Percentiles rank a stretch among this genome's conserved stretches.
These are phyloP conservation scores for Agrilus biguttatus DNA, from an alignment of 2,888 invertebrate genomes.

Conservation along the genomic window DNA sequence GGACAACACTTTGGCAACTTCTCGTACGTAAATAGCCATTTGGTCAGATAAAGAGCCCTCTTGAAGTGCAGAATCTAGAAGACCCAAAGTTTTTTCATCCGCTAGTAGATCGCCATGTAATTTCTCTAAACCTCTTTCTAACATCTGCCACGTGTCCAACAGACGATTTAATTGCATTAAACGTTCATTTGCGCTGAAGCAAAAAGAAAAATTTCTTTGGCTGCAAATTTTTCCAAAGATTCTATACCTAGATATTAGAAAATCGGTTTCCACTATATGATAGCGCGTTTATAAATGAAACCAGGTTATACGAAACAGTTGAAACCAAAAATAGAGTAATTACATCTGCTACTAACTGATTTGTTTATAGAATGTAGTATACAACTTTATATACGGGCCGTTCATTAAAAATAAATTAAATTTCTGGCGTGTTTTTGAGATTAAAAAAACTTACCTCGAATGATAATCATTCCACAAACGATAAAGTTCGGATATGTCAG, in stretches of 20 bases:
- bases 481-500: conserved; percentile 50
- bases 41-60: conserved; percentile 31
- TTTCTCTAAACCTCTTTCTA: conserved; percentile 61
- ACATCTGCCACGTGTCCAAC: conserved; percentile 58
- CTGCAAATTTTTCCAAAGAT: too few relatives aligned
- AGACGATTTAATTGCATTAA: conserved; percentile 57
- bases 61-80: conserved; percentile 34
- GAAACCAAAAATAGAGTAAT: too few relatives aligned
- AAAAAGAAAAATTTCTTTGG: conserved; percentile 3
- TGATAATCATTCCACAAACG: conserved; percentile 56
- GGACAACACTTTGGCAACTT: conserved; percentile 42
- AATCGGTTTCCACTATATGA: too few relatives aligned
- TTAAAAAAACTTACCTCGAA: conserved; percentile 40
- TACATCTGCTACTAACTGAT: too few relatives aligned
- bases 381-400: too few relatives aligned
- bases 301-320: too few relatives aligned
- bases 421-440: too few relatives aligned
- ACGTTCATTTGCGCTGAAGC: conserved; percentile 53
- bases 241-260: too few relatives aligned
- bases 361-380: too few relatives aligned
- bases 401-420: too few relatives aligned
- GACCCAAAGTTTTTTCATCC: conserved; percentile 46
- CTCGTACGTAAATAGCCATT: conserved; percentile 40
- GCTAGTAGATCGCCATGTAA: conserved; percentile 61
- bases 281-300: too few relatives aligned